Evolutionary conservation across 1,140 invertebrate genomes (phyloP), one percentile per base, ranked within the genome.

Genomic region (Drosophila murphyi): DNA sequence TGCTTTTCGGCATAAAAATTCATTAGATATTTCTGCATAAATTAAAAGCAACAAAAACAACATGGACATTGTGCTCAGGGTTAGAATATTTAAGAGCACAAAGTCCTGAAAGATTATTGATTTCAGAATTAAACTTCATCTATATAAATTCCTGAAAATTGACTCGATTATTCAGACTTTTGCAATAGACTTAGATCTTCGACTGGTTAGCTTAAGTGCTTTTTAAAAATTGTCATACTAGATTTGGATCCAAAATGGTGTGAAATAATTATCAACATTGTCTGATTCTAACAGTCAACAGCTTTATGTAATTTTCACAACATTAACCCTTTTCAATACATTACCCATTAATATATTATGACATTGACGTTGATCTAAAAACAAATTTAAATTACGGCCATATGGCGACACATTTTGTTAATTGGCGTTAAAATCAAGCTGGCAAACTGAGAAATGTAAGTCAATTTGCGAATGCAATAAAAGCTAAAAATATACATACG

Each of bases 1-100:
- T 69, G 41, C 0, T 71, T 70, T 64, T 62, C 55, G 37, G 43
- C 83, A 87, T 88, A 86, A 87, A 88, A 87, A 87, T 87, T 87
- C 82, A 87, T 87, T 87, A 88, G 78, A 82, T 69, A 77, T 87
- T 83, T 74, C n/a, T 88, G 80, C 83, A 87, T 87, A 88, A 87
- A 83, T 87, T 87, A 87, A 69, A 41, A 78, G 51, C 50, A 54
- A 8, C 50, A 41, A 35, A 51, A 51, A 57, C 72, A 73, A 67
- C 35, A 50, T 45, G 12, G 32, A 43, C 54, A 28, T 45, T 29
- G 39, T 12, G 12, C 5, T 7, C n/a, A 41, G 6, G 37, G 29
- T 8, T 3, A 7, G 12, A 34, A 71, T 72, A 59, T 34, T 76
- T 60, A 63, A 29, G 56, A 45, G 31, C 54, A 43, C 48, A 60